Evolutionary conservation across 2,888 invertebrate genomes (phyloP).

Genomic region (Syrphus vitripennis): DNA sequence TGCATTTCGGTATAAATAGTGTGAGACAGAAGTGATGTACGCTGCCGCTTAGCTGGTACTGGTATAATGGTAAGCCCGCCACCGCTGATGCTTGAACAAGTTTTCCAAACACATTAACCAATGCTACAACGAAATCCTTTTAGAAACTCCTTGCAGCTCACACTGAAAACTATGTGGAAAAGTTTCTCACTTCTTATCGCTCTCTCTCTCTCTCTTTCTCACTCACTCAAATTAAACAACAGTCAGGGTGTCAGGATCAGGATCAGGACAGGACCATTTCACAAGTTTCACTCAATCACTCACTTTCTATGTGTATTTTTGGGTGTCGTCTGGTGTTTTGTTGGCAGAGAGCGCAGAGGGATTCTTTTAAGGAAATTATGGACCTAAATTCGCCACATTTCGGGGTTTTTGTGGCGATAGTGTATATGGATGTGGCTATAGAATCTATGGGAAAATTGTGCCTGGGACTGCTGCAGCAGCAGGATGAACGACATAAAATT

Average conservation of each 20-base stretch:
- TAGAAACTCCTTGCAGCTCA: conserved; percentile 22
- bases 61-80: background rate
- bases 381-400: conserved; percentile 43
- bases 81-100: conserved; percentile 41
- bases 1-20: background rate
- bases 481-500: background rate
- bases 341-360: background rate
- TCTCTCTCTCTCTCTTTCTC: background rate
- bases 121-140: conserved; percentile 69
- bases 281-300: conserved; percentile 66
- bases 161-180: conserved; percentile 12
- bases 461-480: background rate
- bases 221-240: background rate
- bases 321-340: background rate
- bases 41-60: background rate
- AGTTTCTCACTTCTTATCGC: conserved; percentile 18
- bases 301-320: conserved; percentile 5
- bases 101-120: conserved; percentile 68
- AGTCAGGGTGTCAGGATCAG: conserved; percentile 61
- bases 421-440: background rate
- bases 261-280: conserved; percentile 25
- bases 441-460: conserved; percentile 41
- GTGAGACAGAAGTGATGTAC: background rate
- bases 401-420: conserved; percentile 31
- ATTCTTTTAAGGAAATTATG: conserved; percentile 37